phyloP scores from a whole-genome alignment of 2,113 vertebrate species.

The Tetrax tetrax region DNA sequence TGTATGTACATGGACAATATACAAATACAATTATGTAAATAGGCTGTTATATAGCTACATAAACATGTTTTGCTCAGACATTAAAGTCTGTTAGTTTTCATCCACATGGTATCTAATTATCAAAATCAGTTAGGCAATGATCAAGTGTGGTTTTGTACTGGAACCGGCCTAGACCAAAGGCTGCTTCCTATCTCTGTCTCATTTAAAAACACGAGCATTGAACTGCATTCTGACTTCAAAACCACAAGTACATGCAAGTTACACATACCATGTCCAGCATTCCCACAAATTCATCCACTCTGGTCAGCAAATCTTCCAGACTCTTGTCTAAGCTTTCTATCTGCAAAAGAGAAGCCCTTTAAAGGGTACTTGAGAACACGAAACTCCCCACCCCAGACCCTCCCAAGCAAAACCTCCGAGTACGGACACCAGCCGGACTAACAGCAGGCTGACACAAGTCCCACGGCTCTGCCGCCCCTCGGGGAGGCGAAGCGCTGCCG shows the following conservation, averaged over 20 bases:
- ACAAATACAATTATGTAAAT: background rate
- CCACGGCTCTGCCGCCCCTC: fast-evolving
- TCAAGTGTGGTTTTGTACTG: background rate
- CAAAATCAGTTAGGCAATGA: background rate
- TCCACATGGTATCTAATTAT: background rate
- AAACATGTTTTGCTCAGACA: fast-evolving
- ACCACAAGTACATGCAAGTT: fast-evolving
- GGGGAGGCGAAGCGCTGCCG: no score
- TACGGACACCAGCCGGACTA: fast-evolving
- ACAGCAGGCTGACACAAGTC: fast-evolving
- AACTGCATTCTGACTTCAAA: background rate
- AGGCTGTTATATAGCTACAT: fast-evolving
- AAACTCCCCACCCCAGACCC: no score
- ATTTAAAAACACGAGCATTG: background rate
- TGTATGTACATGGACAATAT: fast-evolving
- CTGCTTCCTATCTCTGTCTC: background rate
- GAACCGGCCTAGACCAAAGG: background rate
- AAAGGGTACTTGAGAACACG: background rate
- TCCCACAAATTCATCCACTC: slow-evolving; percentile 95
- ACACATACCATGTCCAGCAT: slow-evolving; percentile 92
- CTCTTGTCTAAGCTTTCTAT: slow-evolving; percentile 85
- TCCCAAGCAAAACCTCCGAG: no score
- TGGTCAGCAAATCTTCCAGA: slow-evolving; percentile 90
- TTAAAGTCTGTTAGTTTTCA: background rate
- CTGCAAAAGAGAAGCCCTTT: slow-evolving; percentile 50